Evolutionary conservation across 2,888 invertebrate species (phyloP).

Genomic region (Opisthograptis luteolata): DNA sequence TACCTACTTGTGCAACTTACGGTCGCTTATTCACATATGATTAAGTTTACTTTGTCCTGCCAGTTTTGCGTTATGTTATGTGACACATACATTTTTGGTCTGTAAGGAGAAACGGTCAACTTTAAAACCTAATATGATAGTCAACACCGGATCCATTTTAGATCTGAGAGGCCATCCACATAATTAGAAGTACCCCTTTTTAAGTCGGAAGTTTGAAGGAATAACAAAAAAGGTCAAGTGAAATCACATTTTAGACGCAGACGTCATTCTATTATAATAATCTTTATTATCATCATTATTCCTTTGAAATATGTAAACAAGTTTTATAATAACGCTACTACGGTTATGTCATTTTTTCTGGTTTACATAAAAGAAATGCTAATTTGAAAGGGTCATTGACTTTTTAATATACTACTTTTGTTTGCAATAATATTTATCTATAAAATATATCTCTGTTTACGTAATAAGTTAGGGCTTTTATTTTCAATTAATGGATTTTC

Average conservation of each 20-base stretch:
- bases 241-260: constrained; percentile 23
- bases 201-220: neutral
- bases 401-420: neutral
- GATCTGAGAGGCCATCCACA: too few relatives aligned
- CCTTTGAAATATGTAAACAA: neutral
- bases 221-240: neutral
- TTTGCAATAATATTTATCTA: too few relatives aligned
- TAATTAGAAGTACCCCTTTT: too few relatives aligned
- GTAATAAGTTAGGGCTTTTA: too few relatives aligned
- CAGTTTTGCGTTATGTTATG: too few relatives aligned
- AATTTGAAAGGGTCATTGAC: neutral
- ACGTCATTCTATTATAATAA: constrained; percentile 39
- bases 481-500: too few relatives aligned
- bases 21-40: neutral
- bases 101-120: too few relatives aligned
- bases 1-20: constrained; percentile 35
- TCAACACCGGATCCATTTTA: too few relatives aligned
- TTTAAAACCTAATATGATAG: too few relatives aligned
- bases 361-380: neutral
- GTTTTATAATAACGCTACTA: neutral
- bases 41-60: neutral
- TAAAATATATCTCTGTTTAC: too few relatives aligned
- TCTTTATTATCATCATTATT: neutral
- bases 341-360: neutral
- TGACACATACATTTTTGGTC: too few relatives aligned